Conservation (phyloP, 35 echinoderm and acorn worm species). For the Apostichopus californicus region DNA sequence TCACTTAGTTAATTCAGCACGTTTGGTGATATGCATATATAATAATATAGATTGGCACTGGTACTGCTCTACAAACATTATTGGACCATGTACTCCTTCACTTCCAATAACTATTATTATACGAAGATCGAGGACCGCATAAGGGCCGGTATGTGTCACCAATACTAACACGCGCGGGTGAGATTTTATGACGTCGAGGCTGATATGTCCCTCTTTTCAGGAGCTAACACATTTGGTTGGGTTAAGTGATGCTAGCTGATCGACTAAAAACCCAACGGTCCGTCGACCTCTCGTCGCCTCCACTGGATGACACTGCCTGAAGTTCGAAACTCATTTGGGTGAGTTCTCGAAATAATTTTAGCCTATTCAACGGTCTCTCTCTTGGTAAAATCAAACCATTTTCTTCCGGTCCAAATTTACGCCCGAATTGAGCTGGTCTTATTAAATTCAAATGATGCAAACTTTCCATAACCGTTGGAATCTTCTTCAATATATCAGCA, state of each 20-base stretch:
- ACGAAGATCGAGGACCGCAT: no score
- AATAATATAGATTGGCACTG: background rate
- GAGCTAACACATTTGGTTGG: no score
- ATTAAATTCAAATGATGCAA: constrained; percentile 43
- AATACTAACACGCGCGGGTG: no score
- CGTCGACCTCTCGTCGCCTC: constrained; percentile 90
- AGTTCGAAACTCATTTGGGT: constrained; percentile 77
- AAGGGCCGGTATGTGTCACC: no score
- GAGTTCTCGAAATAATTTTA: constrained; percentile 83
- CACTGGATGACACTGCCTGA: constrained; percentile 79
- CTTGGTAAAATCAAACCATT: constrained; percentile 86
- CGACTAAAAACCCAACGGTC: constrained; percentile 90
- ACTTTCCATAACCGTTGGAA: constrained; percentile 68
- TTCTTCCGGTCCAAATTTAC: constrained; percentile 71
- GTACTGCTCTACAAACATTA: background rate
- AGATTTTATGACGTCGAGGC: no score
- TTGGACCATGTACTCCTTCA: background rate
- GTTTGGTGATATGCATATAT: background rate
- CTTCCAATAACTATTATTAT: no score
- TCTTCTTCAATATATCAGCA: constrained; percentile 72
- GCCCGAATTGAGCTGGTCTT: constrained; percentile 52
- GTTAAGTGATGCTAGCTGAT: constrained; percentile 5
- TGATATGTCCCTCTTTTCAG: no score
- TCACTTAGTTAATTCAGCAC: background rate
- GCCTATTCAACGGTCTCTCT: constrained; percentile 77